phyloP scores from a whole-genome alignment of 2,113 vertebrate genomes.

The Platichthys stellatus region DNA sequence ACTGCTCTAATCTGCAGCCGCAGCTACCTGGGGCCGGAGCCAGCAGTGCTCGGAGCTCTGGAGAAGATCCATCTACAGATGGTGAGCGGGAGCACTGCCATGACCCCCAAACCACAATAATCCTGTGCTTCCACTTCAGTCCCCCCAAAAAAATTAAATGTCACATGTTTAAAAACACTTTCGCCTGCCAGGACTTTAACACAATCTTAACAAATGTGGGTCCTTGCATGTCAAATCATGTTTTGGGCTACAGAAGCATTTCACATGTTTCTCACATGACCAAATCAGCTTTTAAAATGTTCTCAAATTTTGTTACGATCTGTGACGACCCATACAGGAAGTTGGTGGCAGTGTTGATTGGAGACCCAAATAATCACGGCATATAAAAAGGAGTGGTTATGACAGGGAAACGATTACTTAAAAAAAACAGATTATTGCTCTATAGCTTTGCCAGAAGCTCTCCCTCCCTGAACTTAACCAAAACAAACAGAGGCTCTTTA shows the following conservation, averaged over 20 bases:
- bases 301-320: no score
- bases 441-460: neutral
- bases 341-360: neutral
- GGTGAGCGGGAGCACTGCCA: constrained; percentile 39
- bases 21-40: constrained; percentile 55
- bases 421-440: constrained; percentile 12
- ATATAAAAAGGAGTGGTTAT: neutral
- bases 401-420: neutral
- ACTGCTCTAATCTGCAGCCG: constrained; percentile 51
- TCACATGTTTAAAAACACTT: constrained; percentile 22
- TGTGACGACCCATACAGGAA: no score
- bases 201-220: neutral
- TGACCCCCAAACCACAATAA: constrained; percentile 64
- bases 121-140: constrained; percentile 34
- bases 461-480: constrained; percentile 23
- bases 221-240: no score
- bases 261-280: no score
- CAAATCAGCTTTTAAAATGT: no score
- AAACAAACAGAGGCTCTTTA: neutral
- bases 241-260: neutral
- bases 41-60: constrained; percentile 58
- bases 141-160: neutral
- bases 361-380: neutral
- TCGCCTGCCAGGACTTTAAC: neutral
- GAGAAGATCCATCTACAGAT: constrained; percentile 66